A percentile compares a stretch with the other conserved stretches of the same genome.
These are phyloP conservation scores for Vesta saturnalis DNA, from an alignment of 2,888 invertebrate genomes.

Conservation along the genomic window DNA sequence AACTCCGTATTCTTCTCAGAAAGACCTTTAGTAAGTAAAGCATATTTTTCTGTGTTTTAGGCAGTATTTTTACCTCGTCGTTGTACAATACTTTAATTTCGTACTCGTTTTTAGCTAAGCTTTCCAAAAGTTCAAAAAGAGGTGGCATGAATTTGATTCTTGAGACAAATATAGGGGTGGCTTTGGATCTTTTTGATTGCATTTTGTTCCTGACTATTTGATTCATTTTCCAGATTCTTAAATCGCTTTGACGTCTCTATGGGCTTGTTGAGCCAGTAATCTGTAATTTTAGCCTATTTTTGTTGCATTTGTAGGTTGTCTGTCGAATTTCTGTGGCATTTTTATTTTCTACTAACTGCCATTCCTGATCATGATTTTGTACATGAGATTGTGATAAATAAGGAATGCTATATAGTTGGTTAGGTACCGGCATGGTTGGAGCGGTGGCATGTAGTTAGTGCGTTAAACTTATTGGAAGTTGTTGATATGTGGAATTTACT, in stretches of 20 bases:
- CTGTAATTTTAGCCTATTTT: neutral
- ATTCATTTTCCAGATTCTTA: constrained; percentile 5
- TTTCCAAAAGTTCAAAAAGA: no score
- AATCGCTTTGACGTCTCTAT: constrained; percentile 9
- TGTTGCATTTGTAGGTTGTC: no score
- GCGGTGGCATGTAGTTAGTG: neutral
- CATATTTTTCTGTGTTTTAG: no score
- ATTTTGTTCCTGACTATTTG: neutral
- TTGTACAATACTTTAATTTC: constrained; percentile 13
- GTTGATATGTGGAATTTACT: neutral
- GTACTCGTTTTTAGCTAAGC: constrained; percentile 1
- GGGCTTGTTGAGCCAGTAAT: constrained; percentile 13
- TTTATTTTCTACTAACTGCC: constrained; percentile 12
- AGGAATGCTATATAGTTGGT: neutral
- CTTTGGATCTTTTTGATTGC: constrained; percentile 10
- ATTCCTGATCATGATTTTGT: neutral
- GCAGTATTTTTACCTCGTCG: constrained; percentile 19
- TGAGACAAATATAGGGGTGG: constrained; percentile 12
- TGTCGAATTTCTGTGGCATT: no score
- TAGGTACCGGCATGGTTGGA: neutral
- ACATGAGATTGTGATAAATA: constrained; percentile 5
- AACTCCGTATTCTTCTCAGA: constrained; percentile 16
- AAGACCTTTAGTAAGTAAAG: constrained; percentile 1
- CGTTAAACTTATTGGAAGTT: neutral
- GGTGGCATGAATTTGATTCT: constrained; percentile 9